These are phyloP conservation scores for Mesitornis unicolor DNA, from an alignment of 2,113 vertebrate species.

Conservation along the genomic window DNA sequence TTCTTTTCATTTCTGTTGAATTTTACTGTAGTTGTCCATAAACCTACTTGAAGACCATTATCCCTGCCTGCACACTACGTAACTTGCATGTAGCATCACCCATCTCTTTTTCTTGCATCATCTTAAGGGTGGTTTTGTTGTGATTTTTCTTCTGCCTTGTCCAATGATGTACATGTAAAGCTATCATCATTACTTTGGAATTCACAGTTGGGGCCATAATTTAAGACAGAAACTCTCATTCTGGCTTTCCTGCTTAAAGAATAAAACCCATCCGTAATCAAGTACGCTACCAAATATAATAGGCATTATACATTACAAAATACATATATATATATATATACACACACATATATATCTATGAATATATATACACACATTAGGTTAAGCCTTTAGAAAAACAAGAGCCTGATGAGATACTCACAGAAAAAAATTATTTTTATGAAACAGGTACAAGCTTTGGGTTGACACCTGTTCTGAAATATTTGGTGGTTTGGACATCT, in stretches of 20 bases:
- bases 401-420: neutral
- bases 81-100: fast-evolving
- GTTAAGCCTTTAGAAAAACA: neutral
- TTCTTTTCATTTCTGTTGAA: neutral
- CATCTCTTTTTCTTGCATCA: neutral
- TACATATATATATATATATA: too few relatives aligned
- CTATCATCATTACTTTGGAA: neutral
- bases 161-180: neutral
- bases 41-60: neutral
- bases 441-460: slow-evolving; percentile 92
- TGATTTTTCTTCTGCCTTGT: neutral
- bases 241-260: neutral
- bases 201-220: fast-evolving
- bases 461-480: slow-evolving; percentile 94
- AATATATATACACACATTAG: too few relatives aligned
- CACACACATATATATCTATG: too few relatives aligned
- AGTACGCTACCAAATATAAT: too few relatives aligned
- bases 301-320: fast-evolving
- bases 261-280: neutral
- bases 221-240: neutral
- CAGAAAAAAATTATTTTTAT: slow-evolving; percentile 2
- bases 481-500: slow-evolving; percentile 95
- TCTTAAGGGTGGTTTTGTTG: neutral
- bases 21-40: neutral
- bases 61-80: neutral